phyloP scores from a whole-genome alignment of 2,113 vertebrate species.

The Halichoerus grypus region DNA sequence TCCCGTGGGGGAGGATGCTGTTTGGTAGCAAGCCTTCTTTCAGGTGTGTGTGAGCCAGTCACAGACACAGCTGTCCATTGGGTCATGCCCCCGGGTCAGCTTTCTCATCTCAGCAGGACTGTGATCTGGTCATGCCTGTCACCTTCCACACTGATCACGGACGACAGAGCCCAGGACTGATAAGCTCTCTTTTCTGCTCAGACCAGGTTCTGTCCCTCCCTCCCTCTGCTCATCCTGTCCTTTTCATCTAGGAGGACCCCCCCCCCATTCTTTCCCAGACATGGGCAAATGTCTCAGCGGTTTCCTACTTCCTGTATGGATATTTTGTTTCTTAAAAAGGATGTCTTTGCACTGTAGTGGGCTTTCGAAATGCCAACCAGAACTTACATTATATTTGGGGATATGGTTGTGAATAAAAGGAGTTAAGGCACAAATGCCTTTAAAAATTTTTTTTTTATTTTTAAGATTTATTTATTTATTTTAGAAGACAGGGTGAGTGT shows the following conservation, averaged over 20 bases:
- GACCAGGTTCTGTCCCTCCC: neutral
- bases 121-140: no score
- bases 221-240: neutral
- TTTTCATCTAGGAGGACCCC: neutral
- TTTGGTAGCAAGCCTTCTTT: neutral
- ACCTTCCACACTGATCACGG: neutral
- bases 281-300: neutral
- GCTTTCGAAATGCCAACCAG: neutral
- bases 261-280: neutral
- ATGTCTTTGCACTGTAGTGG: neutral
- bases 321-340: neutral
- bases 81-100: neutral
- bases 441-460: neutral
- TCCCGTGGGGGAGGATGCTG: neutral
- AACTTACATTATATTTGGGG: neutral
- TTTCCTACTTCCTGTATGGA: neutral
- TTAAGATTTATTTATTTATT: neutral
- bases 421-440: neutral
- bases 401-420: conserved; percentile 22
- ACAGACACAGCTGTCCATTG: neutral
- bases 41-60: neutral
- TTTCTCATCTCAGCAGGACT: neutral
- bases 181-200: neutral
- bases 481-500: neutral
- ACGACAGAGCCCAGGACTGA: neutral